Base-by-base conservation (phyloP, 2,113 vertebrate genomes). In the Carassius carassius region DNA sequence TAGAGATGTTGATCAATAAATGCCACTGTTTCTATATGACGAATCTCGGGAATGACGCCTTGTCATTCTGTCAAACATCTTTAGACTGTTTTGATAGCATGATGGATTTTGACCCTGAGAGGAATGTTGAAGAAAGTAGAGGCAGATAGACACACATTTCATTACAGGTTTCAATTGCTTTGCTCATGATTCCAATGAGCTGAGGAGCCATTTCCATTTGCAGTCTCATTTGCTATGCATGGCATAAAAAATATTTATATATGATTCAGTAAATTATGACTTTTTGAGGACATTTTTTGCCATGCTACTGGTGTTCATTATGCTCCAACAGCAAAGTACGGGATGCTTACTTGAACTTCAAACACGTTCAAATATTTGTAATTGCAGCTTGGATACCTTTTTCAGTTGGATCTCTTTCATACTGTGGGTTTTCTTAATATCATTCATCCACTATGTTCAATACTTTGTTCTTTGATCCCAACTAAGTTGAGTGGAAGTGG, bases 41-140 rank as follows among this genome's bases (percentile, higher is more conserved):
- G 90, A 89, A 77, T 90, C 89, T 90, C 88, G 19, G 76, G 89
- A 91, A 91, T 90, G 84, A 76, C 49, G 87, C 81, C 92, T 88
- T 90, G 91, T 94, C 92, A 92, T 87, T 90, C 91, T 92, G 93
- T 93, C 92, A 92, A 91, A 91, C 89, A 91, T 93, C 87, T 91
- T 94, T 93, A 93, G 81, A 83, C 29, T 69, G 82, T 81, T 82
- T 81, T 86, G 29, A 9, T 77, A 87, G 76, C 78, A 77, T 88
- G 70, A 91, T 92, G 85, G 87, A 89, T 90, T 89, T 85, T 85
- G 85, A 87, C 87, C 89, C 87, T 89, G 87, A 84, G 82, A 87
- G 86, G 86, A 88, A 74, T 76, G 79, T 87, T 56, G 70, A 90
- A 90, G 87, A 86, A 89, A 87, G 81, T 80, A 63, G 70, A 89